Base-by-base conservation (phyloP, 2,797 vertebrate species). In the Natrix natrix region DNA sequence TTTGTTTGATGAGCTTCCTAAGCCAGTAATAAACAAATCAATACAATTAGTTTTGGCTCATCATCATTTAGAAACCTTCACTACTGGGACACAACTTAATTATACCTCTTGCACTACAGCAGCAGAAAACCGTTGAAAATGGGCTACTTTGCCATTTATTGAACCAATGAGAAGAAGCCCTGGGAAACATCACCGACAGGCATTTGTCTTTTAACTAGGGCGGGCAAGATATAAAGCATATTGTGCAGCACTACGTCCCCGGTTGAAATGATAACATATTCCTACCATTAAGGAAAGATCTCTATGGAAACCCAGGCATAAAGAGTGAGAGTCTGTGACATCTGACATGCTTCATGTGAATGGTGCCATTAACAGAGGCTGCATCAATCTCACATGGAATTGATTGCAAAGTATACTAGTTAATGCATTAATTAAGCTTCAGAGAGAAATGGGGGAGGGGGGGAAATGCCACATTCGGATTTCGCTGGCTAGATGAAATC, bases 21-120 rank as follows among this genome's bases (percentile, higher is more conserved):
- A 98, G 97, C 96, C 94, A 86, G 97, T 97, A 96, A 97, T 97
- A 98, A 98, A 98, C 98, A 98, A 98, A 98, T 98, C 98, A 97
- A 98, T 98, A 98, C 98, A 98, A 98, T 98, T 98, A 98, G 98
- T 97, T 97, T 98, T 97, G 97, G 97, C 96, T 98, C 97, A 97
- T 98, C 97, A 97, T 98, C 97, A 97, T 97, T 97, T 98, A 97
- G 96, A 96, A 98, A 97, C 91, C 95, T 96, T 97, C 96, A 95
- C 97, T 96, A 95, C 96, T 96, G 97, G 96, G 97, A 97, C 96
- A 96, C 95, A 96, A 97, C 97, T 96, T 97, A 97, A 97, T 97
- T 97, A 97, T 95, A 97, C 96, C 96, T 97, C 96, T 97, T 96
- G 93, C 94, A 97, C 90, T 93, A 92, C 20, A 95, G 95, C 95